phyloP scores from a whole-genome alignment of 2,888 invertebrate genomes.

The Furcula furcula region DNA sequence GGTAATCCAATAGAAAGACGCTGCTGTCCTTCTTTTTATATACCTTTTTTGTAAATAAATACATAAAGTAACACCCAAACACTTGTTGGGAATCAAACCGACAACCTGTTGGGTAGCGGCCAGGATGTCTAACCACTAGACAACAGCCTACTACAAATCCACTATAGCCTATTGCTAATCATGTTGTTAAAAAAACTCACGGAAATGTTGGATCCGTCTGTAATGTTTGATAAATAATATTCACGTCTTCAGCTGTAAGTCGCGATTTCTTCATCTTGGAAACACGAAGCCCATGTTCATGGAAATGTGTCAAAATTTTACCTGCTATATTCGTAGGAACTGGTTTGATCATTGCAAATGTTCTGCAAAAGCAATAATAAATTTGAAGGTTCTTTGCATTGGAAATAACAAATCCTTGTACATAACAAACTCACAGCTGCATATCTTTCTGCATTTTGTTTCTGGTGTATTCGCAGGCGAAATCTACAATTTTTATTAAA shows the following conservation, averaged over 20 bases:
- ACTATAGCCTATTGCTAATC: too few relatives aligned
- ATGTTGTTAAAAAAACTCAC: too few relatives aligned
- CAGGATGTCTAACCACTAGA: too few relatives aligned
- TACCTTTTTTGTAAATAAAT: too few relatives aligned
- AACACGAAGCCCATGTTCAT: conserved; percentile 82
- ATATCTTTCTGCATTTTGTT: conserved; percentile 83
- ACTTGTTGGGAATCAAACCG: too few relatives aligned
- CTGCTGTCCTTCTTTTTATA: too few relatives aligned
- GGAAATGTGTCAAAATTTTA: conserved; percentile 86
- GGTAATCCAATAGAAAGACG: too few relatives aligned
- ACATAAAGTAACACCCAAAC: too few relatives aligned
- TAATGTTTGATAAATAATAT: conserved; percentile 44
- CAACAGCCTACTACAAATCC: too few relatives aligned
- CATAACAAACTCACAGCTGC: conserved; percentile 79
- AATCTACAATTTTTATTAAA: conserved; percentile 87
- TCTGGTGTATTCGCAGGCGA: conserved; percentile 86
- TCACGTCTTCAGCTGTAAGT: conserved; percentile 84
- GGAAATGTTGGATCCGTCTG: conserved; percentile 78
- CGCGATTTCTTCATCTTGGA: conserved; percentile 87
- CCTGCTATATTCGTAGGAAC: conserved; percentile 86
- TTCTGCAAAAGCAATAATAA: conserved; percentile 68
- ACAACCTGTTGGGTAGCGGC: too few relatives aligned
- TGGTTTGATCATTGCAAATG: conserved; percentile 91
- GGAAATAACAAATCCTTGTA: too few relatives aligned
- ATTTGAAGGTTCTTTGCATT: too few relatives aligned